Conservation (phyloP, 2,888 invertebrate species). For the Eupithecia abbreviata region DNA sequence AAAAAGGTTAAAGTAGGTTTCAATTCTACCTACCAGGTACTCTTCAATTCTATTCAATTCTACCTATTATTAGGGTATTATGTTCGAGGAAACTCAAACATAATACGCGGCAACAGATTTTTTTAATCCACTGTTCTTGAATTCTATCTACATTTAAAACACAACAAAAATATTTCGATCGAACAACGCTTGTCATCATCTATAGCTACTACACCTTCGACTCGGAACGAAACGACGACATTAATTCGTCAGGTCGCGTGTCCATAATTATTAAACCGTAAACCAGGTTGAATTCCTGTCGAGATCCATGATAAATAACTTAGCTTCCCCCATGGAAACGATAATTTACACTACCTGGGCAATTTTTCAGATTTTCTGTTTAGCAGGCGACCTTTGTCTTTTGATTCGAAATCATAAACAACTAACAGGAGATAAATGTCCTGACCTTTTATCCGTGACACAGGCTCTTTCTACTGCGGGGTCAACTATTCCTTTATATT, state of each 20-base stretch:
- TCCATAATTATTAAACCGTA: conserved; percentile 57
- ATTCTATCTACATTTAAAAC: not conserved
- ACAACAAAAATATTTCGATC: not conserved
- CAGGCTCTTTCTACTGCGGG: not conserved
- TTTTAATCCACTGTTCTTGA: not conserved
- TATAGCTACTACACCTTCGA: conserved; percentile 6
- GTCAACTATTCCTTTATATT: too few relatives aligned
- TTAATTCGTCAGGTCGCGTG: conserved; percentile 60
- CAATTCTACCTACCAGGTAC: too few relatives aligned
- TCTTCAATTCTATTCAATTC: too few relatives aligned
- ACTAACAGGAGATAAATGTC: not conserved
- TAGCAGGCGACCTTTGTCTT: not conserved
- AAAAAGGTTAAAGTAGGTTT: too few relatives aligned
- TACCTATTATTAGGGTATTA: too few relatives aligned
- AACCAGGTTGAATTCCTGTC: conserved; percentile 49
- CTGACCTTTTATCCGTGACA: not conserved
- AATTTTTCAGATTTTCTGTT: conserved; percentile 35
- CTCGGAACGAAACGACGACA: conserved; percentile 25
- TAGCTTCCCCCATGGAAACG: conserved; percentile 50
- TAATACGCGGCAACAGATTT: not conserved
- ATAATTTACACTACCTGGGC: conserved; percentile 50
- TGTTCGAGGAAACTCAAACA: too few relatives aligned
- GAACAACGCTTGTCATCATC: conserved; percentile 6
- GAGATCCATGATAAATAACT: conserved; percentile 56
- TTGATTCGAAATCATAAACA: not conserved